These are phyloP conservation scores for Drosophila repleta DNA, from an alignment of 1,140 invertebrate genomes.

Conservation along the genomic window DNA sequence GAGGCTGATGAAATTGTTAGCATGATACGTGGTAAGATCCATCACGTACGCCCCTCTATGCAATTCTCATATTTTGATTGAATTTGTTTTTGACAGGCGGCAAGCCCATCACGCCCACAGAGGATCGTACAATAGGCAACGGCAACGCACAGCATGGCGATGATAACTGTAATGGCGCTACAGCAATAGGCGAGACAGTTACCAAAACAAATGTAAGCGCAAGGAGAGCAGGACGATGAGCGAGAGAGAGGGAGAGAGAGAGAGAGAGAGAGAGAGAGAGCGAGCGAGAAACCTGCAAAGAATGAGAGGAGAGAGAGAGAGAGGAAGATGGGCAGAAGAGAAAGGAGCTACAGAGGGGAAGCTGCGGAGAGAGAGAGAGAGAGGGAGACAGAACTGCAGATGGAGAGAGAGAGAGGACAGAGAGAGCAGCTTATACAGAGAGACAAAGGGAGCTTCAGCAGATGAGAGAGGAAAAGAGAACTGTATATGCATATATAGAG, in stretches of 20 bases:
- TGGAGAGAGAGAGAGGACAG: neutral
- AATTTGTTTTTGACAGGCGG: constrained; percentile 83
- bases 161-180: constrained; percentile 69
- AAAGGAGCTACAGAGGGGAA: neutral
- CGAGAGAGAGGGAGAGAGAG: too few species aligned
- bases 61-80: neutral
- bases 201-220: constrained; percentile 78
- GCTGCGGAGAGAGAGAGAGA: neutral
- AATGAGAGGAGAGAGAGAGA: neutral
- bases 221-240: neutral
- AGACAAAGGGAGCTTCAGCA: too few species aligned
- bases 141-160: constrained; percentile 76
- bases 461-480: neutral
- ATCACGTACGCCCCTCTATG: neutral
- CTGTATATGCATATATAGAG: too few species aligned
- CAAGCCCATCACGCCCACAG: constrained; percentile 91
- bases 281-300: neutral
- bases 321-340: neutral
- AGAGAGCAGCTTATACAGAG: too few species aligned
- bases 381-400: neutral
- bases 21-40: constrained; percentile 90
- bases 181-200: constrained; percentile 69
- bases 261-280: too few species aligned
- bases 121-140: constrained; percentile 82
- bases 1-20: constrained; percentile 98